Evolutionary conservation across 2,888 invertebrate species (phyloP).

Genomic region (Scaptomyza cyrtandrae): DNA sequence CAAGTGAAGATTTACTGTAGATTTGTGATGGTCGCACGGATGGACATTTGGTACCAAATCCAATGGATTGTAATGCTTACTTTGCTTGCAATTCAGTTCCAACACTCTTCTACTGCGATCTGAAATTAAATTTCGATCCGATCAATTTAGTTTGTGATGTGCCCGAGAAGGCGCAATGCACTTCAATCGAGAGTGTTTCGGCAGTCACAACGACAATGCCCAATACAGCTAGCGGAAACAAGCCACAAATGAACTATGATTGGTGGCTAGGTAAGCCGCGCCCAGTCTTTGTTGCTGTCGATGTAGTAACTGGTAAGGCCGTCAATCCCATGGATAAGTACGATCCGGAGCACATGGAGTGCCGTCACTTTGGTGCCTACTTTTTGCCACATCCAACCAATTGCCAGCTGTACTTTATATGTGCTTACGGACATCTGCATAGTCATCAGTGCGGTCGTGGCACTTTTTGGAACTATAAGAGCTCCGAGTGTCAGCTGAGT

Average conservation of each 20-base stretch:
- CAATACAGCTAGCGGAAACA: slow-evolving; percentile 1
- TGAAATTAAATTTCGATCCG: slow-evolving; percentile 74
- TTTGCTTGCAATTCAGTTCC: slow-evolving; percentile 70
- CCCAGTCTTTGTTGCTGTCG: slow-evolving; percentile 70
- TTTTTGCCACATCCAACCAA: slow-evolving; percentile 82
- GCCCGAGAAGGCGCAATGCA: slow-evolving; percentile 68
- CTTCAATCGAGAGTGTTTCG: neutral
- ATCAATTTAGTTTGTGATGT: slow-evolving; percentile 68
- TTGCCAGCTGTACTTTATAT: slow-evolving; percentile 80
- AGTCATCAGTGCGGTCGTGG: slow-evolving; percentile 79
- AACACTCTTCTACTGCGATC: slow-evolving; percentile 62
- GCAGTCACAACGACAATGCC: neutral
- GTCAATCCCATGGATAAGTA: slow-evolving; percentile 75
- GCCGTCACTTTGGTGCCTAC: slow-evolving; percentile 81
- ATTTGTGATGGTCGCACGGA: slow-evolving; percentile 57
- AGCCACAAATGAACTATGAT: slow-evolving; percentile 10
- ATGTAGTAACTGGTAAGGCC: slow-evolving; percentile 61
- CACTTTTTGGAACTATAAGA: slow-evolving; percentile 77
- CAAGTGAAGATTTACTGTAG: slow-evolving; percentile 42
- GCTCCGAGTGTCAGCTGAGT: slow-evolving; percentile 73
- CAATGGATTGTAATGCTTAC: slow-evolving; percentile 75
- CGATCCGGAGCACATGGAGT: slow-evolving; percentile 73
- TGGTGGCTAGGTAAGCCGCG: slow-evolving; percentile 51
- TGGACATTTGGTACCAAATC: slow-evolving; percentile 73
- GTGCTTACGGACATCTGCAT: slow-evolving; percentile 81